A percentile compares a stretch with the other conserved stretches of the same genome.
Evolutionary conservation across 2,888 invertebrate species (phyloP).

Genomic region (Amiota minor): DNA sequence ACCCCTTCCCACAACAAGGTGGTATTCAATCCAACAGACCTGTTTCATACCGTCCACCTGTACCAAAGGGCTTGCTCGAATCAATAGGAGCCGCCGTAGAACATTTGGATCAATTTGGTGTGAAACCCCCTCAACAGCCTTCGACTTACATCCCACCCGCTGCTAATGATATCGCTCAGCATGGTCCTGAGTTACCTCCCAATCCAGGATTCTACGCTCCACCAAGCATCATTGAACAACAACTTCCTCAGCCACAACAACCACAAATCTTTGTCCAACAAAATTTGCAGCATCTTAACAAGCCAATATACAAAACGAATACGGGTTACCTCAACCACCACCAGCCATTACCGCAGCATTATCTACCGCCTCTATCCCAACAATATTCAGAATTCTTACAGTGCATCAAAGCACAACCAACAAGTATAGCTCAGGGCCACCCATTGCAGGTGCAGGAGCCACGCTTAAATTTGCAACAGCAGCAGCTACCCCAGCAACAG

Average conservation of each 20-base stretch:
- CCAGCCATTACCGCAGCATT: constrained; percentile 46
- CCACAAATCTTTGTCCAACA: constrained; percentile 53
- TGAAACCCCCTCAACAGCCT: constrained; percentile 75
- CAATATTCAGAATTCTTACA: constrained; percentile 56
- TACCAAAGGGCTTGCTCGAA: constrained; percentile 81
- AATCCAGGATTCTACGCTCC: constrained; percentile 55
- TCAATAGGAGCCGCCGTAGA: constrained; percentile 79
- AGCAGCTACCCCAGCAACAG: constrained; percentile 51
- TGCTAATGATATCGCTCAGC: constrained; percentile 74
- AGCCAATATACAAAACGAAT: constrained; percentile 34
- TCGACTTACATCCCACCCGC: constrained; percentile 80
- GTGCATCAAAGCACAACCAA: constrained; percentile 60
- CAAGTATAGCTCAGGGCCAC: constrained; percentile 55
- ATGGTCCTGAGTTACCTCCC: constrained; percentile 42
- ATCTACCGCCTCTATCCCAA: constrained; percentile 51
- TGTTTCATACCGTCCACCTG: constrained; percentile 82
- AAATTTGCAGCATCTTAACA: constrained; percentile 27
- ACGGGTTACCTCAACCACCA: constrained; percentile 49
- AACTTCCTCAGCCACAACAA: constrained; percentile 62
- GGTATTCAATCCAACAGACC: constrained; percentile 75
- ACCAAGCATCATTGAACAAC: constrained; percentile 60
- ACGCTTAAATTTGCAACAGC: constrained; percentile 54
- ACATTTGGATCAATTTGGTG: constrained; percentile 78
- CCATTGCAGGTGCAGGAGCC: constrained; percentile 53
- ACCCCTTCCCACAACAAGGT: constrained; percentile 58